Evolutionary conservation across 2,797 vertebrate genomes (phyloP), one percentile per base, ranked within the genome.

Genomic region (Epinephelus awoara): DNA sequence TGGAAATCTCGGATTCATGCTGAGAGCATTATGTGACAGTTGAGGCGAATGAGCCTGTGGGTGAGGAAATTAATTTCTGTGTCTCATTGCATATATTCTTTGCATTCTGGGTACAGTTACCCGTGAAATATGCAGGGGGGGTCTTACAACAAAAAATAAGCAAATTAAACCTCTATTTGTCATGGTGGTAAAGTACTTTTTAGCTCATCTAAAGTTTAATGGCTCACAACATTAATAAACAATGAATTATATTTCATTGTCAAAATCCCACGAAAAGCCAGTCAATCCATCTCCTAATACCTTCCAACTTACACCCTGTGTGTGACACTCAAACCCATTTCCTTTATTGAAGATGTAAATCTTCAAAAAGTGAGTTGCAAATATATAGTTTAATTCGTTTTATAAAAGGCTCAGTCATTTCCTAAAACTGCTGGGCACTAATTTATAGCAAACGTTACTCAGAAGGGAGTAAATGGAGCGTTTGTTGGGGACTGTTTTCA

Each of bases 41-140:
- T 57, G 19, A 46, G 15, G 47, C 5, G 38, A 80, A 81, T 67
- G 19, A 61, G 56, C 68, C 46, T 10, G 21, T 42, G 66, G 70
- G 49, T 54, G 55, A 72, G 67, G 69, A 62, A 55, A 73, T 52
- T 14, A 15, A 66, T 59, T 62, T 23, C 66, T 11, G 44, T 67
- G 29, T 42, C 42, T 50, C 19, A 44, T 14, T 62, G 42, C 64
- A 70, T 68, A 51, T 44, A 52, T 75, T 73, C 23, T 46, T 51
- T 67, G 52, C 21, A 76, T 75, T 61, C 5, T 21, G 61, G 14
- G 25, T 27, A 34, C 64, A 72, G 65, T 84, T 63, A 72, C 10
- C 21, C 46, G 63, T 82, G 58, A 84, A 76, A 76, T 62, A 81
- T 69, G 61, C 55, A 72, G 56, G 42, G 55, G 55, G 38, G 51